Evolutionary conservation across 2,888 invertebrate genomes (phyloP), one percentile per base, ranked within the genome.

Genomic region (Keiferia lycopersicella): DNA sequence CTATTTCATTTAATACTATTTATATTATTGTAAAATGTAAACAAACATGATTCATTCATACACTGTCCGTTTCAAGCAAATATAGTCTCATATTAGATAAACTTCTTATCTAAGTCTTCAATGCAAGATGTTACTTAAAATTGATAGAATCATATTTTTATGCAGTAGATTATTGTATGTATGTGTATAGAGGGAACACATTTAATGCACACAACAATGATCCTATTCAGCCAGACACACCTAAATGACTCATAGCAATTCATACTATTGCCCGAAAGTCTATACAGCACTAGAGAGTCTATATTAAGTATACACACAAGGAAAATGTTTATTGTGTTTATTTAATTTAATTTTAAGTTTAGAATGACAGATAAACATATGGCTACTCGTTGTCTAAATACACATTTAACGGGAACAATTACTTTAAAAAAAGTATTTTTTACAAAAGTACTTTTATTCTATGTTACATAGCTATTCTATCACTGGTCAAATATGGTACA

Each of bases 231-330:
- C 67, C 67, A 78, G 86, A 80, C 88, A 88, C 88, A 87, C 88
- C 88, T 88, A 80, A 73, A 78, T 90, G 89, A 89, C 76, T 88
- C 89, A 89, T 80, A 26, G 14, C 26, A 53, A 53, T 30, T 53
- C 7, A 26, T 53, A 56, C 73, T 66, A 80, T 81, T 84, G 80
- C 83, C 71, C 76, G 73, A 65, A 69, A 68, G 64, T 51, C 76
- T 76, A 77, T 78, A 45, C 75, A 74, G 65, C 68, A 69, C 66
- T 22, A 12, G 45, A 61, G 51, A 51, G 1, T 20, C 6, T 20
- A 1, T 2, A 18, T 18, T 0, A 22, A 20, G 11, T 51, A 22
- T 20, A 1, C 20, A 20, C 10, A 12, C 22, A 12, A 18, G 0
- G 22, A 22, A 7, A 18, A 18, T 51, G 11, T 22, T n/a, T 22